Percentiles rank a stretch among this genome's conserved stretches.
Conservation (phyloP, 1,140 invertebrate genomes). For the Orchesella cincta region DNA sequence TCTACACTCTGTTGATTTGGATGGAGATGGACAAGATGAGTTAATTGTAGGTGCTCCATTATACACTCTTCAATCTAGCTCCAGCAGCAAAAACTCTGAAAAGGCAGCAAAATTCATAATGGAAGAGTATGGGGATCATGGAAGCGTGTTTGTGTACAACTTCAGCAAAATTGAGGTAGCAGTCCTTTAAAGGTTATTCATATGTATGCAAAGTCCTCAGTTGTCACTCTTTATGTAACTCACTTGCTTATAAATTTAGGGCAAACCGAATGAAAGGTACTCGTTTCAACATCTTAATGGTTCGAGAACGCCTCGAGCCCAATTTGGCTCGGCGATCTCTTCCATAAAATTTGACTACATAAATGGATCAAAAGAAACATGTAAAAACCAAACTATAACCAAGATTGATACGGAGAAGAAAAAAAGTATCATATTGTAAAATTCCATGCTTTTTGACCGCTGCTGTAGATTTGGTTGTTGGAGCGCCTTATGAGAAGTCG, state of each 20-base stretch:
- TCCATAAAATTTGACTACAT: background rate
- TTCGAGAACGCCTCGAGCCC: background rate
- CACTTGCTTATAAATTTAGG: no score
- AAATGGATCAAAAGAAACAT: background rate
- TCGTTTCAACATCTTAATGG: background rate
- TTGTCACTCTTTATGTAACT: no score
- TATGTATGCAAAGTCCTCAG: no score
- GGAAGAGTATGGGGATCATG: background rate
- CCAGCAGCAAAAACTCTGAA: background rate
- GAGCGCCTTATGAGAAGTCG: slow-evolving; percentile 15
- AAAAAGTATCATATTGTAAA: background rate
- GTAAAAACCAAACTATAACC: background rate
- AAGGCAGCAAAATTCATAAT: no score
- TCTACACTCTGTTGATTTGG: slow-evolving; percentile 80
- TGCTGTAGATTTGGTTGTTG: slow-evolving; percentile 8
- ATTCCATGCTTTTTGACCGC: slow-evolving; percentile 4
- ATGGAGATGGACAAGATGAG: slow-evolving; percentile 88
- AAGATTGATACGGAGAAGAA: background rate
- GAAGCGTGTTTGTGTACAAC: background rate
- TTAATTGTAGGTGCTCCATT: slow-evolving; percentile 86
- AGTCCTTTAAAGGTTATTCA: background rate
- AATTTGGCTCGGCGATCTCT: slow-evolving; percentile 22
- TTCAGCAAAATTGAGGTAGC: background rate
- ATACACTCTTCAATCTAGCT: background rate
- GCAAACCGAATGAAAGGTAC: background rate